Evolutionary conservation across 2,797 vertebrate genomes (phyloP).

Genomic region (Hippocampus kuda): DNA sequence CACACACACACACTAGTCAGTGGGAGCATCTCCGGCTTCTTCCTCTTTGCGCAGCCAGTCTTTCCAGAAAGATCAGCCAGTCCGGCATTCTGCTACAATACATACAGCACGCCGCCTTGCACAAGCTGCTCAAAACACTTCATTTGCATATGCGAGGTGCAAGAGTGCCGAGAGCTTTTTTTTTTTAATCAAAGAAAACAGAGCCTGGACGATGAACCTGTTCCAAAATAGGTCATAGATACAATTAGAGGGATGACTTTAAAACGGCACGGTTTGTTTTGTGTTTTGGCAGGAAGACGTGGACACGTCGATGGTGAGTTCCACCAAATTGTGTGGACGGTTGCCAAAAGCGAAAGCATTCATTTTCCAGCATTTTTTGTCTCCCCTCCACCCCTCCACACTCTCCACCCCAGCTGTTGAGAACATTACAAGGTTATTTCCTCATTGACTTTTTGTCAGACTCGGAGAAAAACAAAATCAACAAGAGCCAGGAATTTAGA

Average conservation of each 20-base stretch:
- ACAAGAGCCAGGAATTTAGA: neutral
- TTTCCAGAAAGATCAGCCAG: neutral
- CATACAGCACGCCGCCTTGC: neutral
- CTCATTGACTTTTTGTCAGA: neutral
- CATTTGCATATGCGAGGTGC: neutral
- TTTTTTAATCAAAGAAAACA: neutral
- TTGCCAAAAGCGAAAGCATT: neutral
- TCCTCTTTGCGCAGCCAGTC: constrained; percentile 1
- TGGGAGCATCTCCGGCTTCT: neutral
- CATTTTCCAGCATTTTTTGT: neutral
- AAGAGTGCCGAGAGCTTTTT: neutral
- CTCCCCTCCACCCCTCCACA: too few species aligned
- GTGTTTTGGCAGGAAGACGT: neutral
- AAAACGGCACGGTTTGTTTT: neutral
- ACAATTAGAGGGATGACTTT: neutral
- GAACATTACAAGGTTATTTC: neutral
- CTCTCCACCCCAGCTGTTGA: neutral
- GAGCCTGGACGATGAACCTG: neutral
- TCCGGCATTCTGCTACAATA: neutral
- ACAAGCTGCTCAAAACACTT: neutral
- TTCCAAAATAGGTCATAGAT: neutral
- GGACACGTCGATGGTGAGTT: neutral
- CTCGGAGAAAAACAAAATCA: neutral
- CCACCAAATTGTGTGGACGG: neutral
- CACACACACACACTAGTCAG: neutral